A percentile compares a stretch with the other conserved stretches of the same genome.
Evolutionary conservation across 2,113 vertebrate genomes (phyloP).

Genomic region (Herpetotheres cachinnans): DNA sequence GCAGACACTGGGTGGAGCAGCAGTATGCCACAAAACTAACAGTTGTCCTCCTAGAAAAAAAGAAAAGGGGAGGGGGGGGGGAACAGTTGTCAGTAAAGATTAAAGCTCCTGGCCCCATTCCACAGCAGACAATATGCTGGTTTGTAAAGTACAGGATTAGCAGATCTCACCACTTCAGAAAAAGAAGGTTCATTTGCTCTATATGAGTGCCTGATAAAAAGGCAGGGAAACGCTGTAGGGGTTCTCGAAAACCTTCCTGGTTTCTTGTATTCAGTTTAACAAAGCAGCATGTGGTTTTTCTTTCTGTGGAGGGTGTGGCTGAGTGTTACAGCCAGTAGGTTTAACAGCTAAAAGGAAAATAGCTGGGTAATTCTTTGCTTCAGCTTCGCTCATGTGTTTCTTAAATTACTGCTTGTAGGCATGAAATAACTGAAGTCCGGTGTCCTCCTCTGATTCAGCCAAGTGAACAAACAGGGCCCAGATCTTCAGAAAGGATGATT

Average conservation of each 20-base stretch:
- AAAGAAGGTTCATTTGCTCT: not conserved
- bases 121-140: slow-evolving; percentile 10
- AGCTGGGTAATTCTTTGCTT: not conserved
- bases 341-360: slow-evolving; percentile 18
- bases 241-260: not conserved
- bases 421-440: not conserved
- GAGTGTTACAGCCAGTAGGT: not conserved
- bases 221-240: not conserved
- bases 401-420: slow-evolving; percentile 15
- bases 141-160: slow-evolving; percentile 23
- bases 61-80: not conserved
- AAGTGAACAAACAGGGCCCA: not conserved
- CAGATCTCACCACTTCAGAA: not conserved
- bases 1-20: slow-evolving; percentile 93
- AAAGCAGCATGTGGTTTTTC: slow-evolving; percentile 8
- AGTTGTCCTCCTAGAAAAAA: slow-evolving; percentile 79
- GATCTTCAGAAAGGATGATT: not conserved
- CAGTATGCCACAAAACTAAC: slow-evolving; percentile 97
- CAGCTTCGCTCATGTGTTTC: not conserved
- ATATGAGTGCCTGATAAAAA: not conserved
- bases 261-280: not conserved
- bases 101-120: slow-evolving; percentile 6
- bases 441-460: not conserved
- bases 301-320: not conserved
- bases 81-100: slow-evolving; percentile 50